These are phyloP conservation scores for Trissolcus basalis DNA, from an alignment of 1,140 invertebrate genomes.

Conservation along the genomic window DNA sequence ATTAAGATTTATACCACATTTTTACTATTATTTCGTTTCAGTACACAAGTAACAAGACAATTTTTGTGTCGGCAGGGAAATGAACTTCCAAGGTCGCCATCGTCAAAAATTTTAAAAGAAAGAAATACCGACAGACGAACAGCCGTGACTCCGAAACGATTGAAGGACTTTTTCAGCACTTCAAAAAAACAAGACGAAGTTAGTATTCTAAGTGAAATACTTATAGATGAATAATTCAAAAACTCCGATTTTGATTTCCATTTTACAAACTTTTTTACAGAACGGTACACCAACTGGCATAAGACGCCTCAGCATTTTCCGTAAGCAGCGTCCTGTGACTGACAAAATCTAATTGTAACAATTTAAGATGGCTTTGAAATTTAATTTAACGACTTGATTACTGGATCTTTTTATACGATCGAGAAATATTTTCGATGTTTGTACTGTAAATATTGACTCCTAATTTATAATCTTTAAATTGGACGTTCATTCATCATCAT, in stretches of 20 bases:
- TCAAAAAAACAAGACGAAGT: slow-evolving; percentile 65
- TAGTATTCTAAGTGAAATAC: slow-evolving; percentile 3
- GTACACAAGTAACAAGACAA: slow-evolving; percentile 5
- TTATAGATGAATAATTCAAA: not conserved
- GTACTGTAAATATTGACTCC: slow-evolving; percentile 1
- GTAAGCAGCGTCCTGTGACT: slow-evolving; percentile 51
- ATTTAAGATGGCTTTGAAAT: not conserved
- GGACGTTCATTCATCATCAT: not conserved
- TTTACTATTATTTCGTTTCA: slow-evolving; percentile 11
- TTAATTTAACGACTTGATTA: not conserved
- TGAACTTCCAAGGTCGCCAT: slow-evolving; percentile 61
- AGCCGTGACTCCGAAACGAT: slow-evolving; percentile 57
- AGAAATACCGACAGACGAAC: slow-evolving; percentile 62
- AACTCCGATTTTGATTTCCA: not conserved
- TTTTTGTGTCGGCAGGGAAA: slow-evolving; percentile 55
- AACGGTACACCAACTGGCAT: slow-evolving; percentile 64
- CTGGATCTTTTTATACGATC: not conserved
- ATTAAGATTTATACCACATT: not conserved
- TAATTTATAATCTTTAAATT: not conserved
- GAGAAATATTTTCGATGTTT: slow-evolving; percentile 4
- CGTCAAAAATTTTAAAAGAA: slow-evolving; percentile 62
- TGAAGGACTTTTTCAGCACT: slow-evolving; percentile 61
- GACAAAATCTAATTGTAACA: slow-evolving; percentile 25
- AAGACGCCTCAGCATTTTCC: slow-evolving; percentile 64
- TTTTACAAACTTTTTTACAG: slow-evolving; percentile 52